Evolutionary conservation across 2,113 vertebrate species (phyloP), one percentile per base, ranked within the genome.

Genomic region (Lamprologus sp.): DNA sequence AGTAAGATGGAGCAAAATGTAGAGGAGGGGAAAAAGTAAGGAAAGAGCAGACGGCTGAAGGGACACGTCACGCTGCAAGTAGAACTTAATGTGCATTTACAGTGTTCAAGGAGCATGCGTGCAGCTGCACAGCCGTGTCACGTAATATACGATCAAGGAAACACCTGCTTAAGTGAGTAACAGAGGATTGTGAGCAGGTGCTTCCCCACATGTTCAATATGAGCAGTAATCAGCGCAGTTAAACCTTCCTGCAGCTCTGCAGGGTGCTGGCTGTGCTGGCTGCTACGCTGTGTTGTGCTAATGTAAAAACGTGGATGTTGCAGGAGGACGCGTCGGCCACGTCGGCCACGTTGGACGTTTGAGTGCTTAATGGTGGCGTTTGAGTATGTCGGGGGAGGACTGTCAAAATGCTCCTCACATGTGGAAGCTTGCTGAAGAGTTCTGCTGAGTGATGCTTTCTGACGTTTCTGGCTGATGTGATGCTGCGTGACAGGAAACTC

Each of bases 101-200:
- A 19, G 15, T 7, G 11, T 21, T 21, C 5, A 6, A 21, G 65
- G 49, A 60, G 17, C 15, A n/a, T 56, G 4, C 4, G 5, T 68
- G 17, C 54, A 88, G 73, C 82, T 87, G 63, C 31, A 42, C 81
- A 23, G 35, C 60, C 31, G 42, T 40, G 54, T 81, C 60, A 28
- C 45, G 54, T 75, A 42, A 55, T 68, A 35, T 51, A 31, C 13
- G 7, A 17, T 84, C 2, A 83, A 82, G 84, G 90, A 91, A 94
- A 84, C 89, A 90, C 28, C 89, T 93, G 89, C 88, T 89, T 8
- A 11, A 83, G 63, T 86, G 81, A 89, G 81, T 40, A 87, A 88
- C 12, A 9, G 21, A 6, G 56, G 81, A 55, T 84, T 33, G 40
- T 11, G 21, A 68, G 84, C 91, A 92, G 91, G 86, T 91, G 90